A percentile compares a stretch with the other conserved stretches of the same genome.
Conservation (phyloP, 2,888 invertebrate species). For the Glyphotaelius pellucidus region DNA sequence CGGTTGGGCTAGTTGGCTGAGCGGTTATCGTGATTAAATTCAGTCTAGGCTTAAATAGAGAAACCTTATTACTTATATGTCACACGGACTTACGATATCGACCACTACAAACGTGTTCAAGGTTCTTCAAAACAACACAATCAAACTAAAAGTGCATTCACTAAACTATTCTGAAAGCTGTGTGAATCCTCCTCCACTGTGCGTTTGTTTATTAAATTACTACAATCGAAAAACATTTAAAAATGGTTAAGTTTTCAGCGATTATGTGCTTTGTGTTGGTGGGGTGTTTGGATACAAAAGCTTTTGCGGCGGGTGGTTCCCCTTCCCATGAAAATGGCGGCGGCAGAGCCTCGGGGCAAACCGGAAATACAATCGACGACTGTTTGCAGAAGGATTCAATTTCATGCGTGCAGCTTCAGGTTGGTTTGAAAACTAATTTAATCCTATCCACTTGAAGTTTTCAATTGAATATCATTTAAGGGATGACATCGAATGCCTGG, state of each 20-base stretch:
- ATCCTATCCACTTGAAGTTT: background rate
- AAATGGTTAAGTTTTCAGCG: background rate
- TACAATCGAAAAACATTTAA: background rate
- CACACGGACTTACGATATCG: slow-evolving; percentile 21
- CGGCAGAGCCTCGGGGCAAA: background rate
- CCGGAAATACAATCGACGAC: slow-evolving; percentile 71
- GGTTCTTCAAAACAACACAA: background rate
- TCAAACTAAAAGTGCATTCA: background rate
- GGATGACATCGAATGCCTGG: background rate
- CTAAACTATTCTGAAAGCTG: background rate
- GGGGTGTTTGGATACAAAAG: background rate
- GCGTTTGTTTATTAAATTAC: background rate
- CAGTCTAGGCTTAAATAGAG: slow-evolving; percentile 27
- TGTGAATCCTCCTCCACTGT: background rate
- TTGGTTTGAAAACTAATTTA: slow-evolving; percentile 68
- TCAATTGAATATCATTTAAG: background rate
- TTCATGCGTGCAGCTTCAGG: slow-evolving; percentile 80
- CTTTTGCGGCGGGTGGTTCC: background rate
- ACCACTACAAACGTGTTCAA: slow-evolving; percentile 8
- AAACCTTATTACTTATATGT: slow-evolving; percentile 7
- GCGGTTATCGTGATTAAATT: background rate
- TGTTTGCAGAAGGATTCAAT: slow-evolving; percentile 81
- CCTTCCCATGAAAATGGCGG: background rate
- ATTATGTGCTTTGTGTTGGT: background rate
- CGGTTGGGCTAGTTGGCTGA: slow-evolving; percentile 19